Conservation (phyloP, 2,113 vertebrate species). For the Gila orcuttii region DNA sequence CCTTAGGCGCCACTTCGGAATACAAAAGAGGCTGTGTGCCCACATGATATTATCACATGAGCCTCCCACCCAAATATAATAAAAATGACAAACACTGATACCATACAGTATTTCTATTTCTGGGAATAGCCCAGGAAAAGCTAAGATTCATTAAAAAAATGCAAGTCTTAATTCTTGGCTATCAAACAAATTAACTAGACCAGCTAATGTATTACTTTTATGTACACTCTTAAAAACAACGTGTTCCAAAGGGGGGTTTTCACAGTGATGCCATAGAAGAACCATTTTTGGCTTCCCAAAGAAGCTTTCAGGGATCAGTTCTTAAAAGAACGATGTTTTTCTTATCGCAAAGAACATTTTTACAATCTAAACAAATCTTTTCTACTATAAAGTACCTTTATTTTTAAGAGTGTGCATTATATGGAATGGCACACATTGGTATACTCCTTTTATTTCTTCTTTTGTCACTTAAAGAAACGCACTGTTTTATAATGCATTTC, state of each 20-base stretch:
- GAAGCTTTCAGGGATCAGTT: too few relatives aligned
- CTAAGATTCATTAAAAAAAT: neutral
- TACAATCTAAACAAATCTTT: too few relatives aligned
- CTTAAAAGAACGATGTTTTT: too few relatives aligned
- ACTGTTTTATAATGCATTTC: neutral
- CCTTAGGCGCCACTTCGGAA: conserved; percentile 12
- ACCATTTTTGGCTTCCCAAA: too few relatives aligned
- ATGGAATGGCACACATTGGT: neutral
- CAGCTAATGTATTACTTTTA: neutral
- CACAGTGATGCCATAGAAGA: too few relatives aligned
- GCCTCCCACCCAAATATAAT: neutral
- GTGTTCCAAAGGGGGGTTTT: too few relatives aligned
- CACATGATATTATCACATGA: conserved; percentile 42
- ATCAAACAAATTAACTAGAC: neutral
- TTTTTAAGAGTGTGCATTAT: neutral
- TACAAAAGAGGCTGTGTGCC: conserved; percentile 32
- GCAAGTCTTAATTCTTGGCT: neutral
- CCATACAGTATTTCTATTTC: neutral
- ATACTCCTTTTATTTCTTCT: neutral
- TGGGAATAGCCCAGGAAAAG: neutral
- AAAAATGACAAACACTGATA: neutral
- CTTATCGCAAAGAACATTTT: too few relatives aligned
- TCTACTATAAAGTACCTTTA: too few relatives aligned
- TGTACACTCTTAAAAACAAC: neutral
- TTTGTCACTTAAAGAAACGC: neutral